Percentiles rank a stretch among this genome's conserved stretches.
These are phyloP conservation scores for Heliconius melpomene DNA, from an alignment of 1,140 invertebrate species.

Conservation along the genomic window DNA sequence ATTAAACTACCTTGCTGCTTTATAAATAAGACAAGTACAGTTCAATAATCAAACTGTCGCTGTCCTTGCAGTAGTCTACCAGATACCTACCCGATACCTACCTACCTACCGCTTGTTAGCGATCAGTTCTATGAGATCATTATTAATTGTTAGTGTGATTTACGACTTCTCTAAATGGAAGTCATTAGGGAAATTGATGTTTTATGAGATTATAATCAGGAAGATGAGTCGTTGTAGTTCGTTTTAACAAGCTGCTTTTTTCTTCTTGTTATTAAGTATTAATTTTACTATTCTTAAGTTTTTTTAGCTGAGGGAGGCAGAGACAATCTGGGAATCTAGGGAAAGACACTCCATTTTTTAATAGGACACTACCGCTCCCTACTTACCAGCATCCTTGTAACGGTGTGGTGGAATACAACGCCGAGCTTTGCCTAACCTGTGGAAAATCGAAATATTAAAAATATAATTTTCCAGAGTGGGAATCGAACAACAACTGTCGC, in stretches of 20 bases:
- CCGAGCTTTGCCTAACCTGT: too few relatives aligned
- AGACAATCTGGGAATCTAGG: too few relatives aligned
- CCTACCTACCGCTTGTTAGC: not conserved
- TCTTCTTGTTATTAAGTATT: not conserved
- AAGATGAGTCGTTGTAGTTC: not conserved
- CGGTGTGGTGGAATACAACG: too few relatives aligned
- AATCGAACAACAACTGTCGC: too few relatives aligned
- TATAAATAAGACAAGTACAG: not conserved
- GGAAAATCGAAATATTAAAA: too few relatives aligned
- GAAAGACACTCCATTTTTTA: too few relatives aligned
- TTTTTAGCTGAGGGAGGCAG: too few relatives aligned
- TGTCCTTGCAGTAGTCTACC: not conserved
- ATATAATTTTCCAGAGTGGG: too few relatives aligned
- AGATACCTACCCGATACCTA: not conserved
- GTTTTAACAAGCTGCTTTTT: not conserved
- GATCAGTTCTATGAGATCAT: not conserved
- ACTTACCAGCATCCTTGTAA: too few relatives aligned
- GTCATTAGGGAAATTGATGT: not conserved
- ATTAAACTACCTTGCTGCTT: not conserved
- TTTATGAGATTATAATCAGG: conserved; percentile 1
- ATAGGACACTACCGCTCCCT: too few relatives aligned
- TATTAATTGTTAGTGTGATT: conserved; percentile 6
- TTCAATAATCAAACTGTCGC: not conserved
- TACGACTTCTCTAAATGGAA: conserved; percentile 6
- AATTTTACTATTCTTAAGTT: not conserved